These are phyloP conservation scores for Periparus ater DNA, from an alignment of 2,797 vertebrate genomes.

Conservation along the genomic window DNA sequence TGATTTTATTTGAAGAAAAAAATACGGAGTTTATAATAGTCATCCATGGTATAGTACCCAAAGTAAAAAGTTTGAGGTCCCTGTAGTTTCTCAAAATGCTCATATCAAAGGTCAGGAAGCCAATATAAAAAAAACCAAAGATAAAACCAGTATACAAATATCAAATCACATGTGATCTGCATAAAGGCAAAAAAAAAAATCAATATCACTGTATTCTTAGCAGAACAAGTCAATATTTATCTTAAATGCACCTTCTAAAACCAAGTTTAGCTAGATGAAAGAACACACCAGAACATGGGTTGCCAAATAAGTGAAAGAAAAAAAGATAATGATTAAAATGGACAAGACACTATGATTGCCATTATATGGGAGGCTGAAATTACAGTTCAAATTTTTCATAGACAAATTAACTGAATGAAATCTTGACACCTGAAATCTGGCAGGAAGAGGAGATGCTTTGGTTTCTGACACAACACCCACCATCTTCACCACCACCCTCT, in stretches of 20 bases:
- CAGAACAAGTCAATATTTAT: not conserved
- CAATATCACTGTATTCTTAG: not conserved
- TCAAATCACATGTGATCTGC: not conserved
- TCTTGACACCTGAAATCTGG: not conserved
- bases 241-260: not conserved
- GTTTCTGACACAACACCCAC: not conserved
- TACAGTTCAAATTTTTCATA: not conserved
- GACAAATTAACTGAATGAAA: not conserved
- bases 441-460: not conserved
- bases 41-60: not conserved
- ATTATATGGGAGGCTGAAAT: not conserved
- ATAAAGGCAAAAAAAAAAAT: not conserved
- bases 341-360: not conserved
- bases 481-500: not conserved
- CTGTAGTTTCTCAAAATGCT: not conserved
- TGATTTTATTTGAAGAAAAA: not conserved
- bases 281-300: not conserved
- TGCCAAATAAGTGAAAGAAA: not conserved
- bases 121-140: not conserved
- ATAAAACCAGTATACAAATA: not conserved
- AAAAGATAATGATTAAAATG: not conserved
- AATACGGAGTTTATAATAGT: not conserved
- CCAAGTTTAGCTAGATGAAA: not conserved
- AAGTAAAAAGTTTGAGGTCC: not conserved
- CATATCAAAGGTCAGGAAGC: not conserved